A percentile compares a stretch with the other conserved stretches of the same genome.
Conservation (phyloP, 2,888 invertebrate species). For the Lypha dubia region DNA sequence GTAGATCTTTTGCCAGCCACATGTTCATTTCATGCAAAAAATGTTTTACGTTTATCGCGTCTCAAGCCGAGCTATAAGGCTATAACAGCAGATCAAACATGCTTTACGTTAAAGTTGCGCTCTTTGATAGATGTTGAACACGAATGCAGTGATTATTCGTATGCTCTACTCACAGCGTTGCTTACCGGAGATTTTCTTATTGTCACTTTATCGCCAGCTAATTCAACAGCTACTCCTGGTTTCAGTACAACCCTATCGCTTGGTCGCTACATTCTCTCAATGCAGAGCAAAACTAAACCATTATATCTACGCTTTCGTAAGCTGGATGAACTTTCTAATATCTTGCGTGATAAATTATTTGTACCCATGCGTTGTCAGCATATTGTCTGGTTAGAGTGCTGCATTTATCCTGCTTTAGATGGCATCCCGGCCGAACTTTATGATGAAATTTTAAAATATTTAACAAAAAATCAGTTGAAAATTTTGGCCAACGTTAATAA, state of each 20-base stretch:
- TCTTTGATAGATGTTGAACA: slow-evolving; percentile 29
- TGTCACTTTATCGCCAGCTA: slow-evolving; percentile 78
- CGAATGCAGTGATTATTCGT: slow-evolving; percentile 1
- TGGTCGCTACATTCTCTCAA: slow-evolving; percentile 79
- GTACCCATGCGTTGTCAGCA: slow-evolving; percentile 85
- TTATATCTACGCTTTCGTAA: slow-evolving; percentile 78
- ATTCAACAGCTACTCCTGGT: slow-evolving; percentile 74
- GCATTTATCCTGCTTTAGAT: slow-evolving; percentile 81
- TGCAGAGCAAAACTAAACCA: slow-evolving; percentile 75
- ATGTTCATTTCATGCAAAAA: slow-evolving; percentile 76
- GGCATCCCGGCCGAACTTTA: slow-evolving; percentile 80
- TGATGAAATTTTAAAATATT: slow-evolving; percentile 76
- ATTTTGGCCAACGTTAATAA: slow-evolving; percentile 79
- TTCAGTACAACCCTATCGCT: slow-evolving; percentile 80
- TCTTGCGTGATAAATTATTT: slow-evolving; percentile 85
- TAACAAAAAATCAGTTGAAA: slow-evolving; percentile 76
- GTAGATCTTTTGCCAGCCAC: slow-evolving; percentile 73
- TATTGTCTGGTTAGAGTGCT: slow-evolving; percentile 79
- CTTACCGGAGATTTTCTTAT: slow-evolving; percentile 80
- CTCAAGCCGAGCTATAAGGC: slow-evolving; percentile 37
- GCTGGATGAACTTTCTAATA: slow-evolving; percentile 84
- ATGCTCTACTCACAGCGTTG: slow-evolving; percentile 76
- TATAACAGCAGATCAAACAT: slow-evolving; percentile 37
- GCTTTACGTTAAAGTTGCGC: slow-evolving; percentile 71
- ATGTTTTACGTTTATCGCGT: slow-evolving; percentile 73